Percentiles rank a stretch among this genome's conserved stretches.
Conservation (phyloP, 2,888 invertebrate species). For the Cinara cedri region DNA sequence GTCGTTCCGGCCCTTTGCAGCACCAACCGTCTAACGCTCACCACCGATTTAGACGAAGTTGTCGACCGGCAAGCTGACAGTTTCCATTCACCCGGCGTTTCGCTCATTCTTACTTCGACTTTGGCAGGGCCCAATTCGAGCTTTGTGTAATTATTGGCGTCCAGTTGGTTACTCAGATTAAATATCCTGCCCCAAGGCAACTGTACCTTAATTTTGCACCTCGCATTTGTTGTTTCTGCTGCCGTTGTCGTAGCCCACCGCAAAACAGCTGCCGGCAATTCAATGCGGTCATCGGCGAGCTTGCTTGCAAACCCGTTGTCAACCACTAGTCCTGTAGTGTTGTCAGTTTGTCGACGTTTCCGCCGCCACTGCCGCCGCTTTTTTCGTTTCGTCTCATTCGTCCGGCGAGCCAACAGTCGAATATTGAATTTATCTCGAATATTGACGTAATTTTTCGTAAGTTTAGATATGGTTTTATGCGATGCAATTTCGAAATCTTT, state of each 20-base stretch:
- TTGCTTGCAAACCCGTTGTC: background rate
- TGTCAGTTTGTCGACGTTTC: background rate
- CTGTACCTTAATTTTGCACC: slow-evolving; percentile 55
- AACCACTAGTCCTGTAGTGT: background rate
- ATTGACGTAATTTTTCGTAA: background rate
- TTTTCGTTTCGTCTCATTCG: background rate
- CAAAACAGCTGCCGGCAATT: background rate
- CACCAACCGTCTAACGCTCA: slow-evolving; percentile 55
- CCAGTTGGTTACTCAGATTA: slow-evolving; percentile 33
- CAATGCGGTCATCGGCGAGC: background rate
- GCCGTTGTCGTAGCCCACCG: background rate
- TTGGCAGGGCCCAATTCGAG: slow-evolving; percentile 58
- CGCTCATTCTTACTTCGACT: slow-evolving; percentile 56
- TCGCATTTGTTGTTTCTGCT: background rate
- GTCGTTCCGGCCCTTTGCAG: slow-evolving; percentile 36
- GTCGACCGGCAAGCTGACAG: slow-evolving; percentile 13
- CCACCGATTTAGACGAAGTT: slow-evolving; percentile 44
- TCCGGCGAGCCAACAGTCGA: slow-evolving; percentile 6
- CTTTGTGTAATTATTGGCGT: slow-evolving; percentile 17
- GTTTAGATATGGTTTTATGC: slow-evolving; percentile 38
- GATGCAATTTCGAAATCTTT: slow-evolving; percentile 31
- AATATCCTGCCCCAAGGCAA: slow-evolving; percentile 58
- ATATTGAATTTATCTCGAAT: slow-evolving; percentile 36
- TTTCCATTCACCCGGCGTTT: slow-evolving; percentile 48
- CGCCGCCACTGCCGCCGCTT: background rate